Evolutionary conservation across 2,888 invertebrate species (phyloP).

Genomic region (Pachymerium ferrugineum): DNA sequence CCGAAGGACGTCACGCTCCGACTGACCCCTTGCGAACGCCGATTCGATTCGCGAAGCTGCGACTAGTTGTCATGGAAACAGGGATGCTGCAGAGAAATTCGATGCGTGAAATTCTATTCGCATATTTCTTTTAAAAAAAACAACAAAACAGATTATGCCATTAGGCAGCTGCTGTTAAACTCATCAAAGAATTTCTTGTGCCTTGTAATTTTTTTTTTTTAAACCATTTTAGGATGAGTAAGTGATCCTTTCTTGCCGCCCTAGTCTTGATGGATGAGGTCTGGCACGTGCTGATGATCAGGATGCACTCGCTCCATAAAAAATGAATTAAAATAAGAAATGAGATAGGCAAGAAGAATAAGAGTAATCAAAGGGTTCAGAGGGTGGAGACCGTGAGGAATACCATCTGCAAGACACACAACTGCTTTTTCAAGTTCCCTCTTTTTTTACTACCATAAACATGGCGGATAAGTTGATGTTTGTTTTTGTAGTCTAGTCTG

Average conservation of each 20-base stretch:
- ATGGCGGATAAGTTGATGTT: not conserved
- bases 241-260: not conserved
- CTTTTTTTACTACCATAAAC: not conserved
- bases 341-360: not conserved
- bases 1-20: not conserved
- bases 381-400: not conserved
- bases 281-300: not conserved
- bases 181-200: constrained; percentile 2
- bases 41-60: not conserved
- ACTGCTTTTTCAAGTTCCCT: not conserved
- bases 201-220: not conserved
- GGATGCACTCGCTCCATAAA: not conserved
- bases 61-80: not conserved
- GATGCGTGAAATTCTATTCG: too few species aligned
- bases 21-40: not conserved
- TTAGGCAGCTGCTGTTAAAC: constrained; percentile 2
- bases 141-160: not conserved
- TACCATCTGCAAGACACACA: not conserved
- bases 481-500: not conserved
- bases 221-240: too few species aligned
- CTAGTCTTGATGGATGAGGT: not conserved
- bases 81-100: not conserved
- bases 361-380: not conserved
- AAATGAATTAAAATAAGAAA: not conserved
- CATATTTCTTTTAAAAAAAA: too few species aligned